A percentile compares a stretch with the other conserved stretches of the same genome.
phyloP scores from a whole-genome alignment of 2,797 vertebrate genomes.

The Tamandua tetradactyla region DNA sequence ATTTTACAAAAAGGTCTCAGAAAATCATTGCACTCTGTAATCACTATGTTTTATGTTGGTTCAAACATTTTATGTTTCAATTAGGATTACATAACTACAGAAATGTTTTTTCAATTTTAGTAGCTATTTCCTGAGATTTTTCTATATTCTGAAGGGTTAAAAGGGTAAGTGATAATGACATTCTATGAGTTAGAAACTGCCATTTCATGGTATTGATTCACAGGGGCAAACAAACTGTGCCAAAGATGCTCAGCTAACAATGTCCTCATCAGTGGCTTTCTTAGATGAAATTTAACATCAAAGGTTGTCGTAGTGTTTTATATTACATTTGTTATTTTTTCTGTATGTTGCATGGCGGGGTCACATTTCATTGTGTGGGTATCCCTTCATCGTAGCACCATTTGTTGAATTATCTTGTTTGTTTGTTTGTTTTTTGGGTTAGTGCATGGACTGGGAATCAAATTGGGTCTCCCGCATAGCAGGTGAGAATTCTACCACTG shows the following conservation, averaged over 20 bases:
- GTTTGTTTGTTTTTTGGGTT: too few species aligned
- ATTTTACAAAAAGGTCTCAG: neutral
- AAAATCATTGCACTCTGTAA: neutral
- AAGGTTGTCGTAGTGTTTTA: neutral
- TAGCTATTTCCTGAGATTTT: neutral
- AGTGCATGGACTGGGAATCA: too few species aligned
- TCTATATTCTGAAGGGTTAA: neutral
- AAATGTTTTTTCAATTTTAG: constrained; percentile 4
- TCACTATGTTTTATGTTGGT: neutral
- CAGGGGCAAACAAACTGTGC: neutral
- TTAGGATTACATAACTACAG: neutral
- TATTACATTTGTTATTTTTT: too few species aligned
- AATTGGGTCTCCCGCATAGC: too few species aligned
- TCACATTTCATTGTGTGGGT: too few species aligned
- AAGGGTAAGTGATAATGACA: neutral
- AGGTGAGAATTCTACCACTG: too few species aligned
- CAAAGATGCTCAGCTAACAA: neutral
- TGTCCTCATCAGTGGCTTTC: constrained; percentile 2
- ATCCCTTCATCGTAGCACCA: too few species aligned
- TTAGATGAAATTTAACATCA: neutral
- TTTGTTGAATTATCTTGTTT: too few species aligned
- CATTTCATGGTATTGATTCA: neutral
- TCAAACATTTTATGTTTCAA: neutral
- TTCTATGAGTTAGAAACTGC: neutral
- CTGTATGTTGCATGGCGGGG: too few species aligned